Evolutionary conservation across 2,888 invertebrate genomes (phyloP).

Genomic region (Therioaphis trifolii): DNA sequence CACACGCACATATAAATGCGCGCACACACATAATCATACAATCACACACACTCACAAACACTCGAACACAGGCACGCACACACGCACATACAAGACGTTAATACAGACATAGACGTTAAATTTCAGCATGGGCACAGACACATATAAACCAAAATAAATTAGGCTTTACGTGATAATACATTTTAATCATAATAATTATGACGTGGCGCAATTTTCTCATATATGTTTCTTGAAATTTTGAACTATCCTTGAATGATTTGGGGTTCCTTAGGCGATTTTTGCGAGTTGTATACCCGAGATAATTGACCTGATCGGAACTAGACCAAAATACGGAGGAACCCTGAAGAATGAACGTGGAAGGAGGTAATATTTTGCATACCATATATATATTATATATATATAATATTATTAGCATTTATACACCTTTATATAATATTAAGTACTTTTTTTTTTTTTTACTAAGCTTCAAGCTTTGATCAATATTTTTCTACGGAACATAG

Average conservation of each 20-base stretch:
- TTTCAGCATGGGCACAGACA: not conserved
- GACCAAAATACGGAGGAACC: conserved; percentile 99
- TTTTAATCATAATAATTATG: conserved; percentile 20
- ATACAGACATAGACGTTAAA: too few relatives aligned
- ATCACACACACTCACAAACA: not conserved
- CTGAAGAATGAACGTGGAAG: conserved; percentile 99
- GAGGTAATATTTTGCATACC: conserved; percentile 77
- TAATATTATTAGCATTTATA: conserved; percentile 50
- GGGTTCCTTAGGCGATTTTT: conserved; percentile 91
- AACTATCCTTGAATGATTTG: conserved; percentile 60
- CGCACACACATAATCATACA: not conserved
- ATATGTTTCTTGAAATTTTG: conserved; percentile 59
- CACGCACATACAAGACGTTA: too few relatives aligned
- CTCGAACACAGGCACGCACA: not conserved
- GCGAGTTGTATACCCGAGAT: conserved; percentile 99
- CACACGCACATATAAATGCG: not conserved
- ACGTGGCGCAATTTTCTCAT: conserved; percentile 54
- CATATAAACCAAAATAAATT: not conserved
- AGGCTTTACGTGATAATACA: conserved; percentile 9
- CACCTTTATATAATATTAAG: conserved; percentile 57
- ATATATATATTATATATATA: conserved; percentile 37
- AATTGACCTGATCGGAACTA: conserved; percentile 99
- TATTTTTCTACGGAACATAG: conserved; percentile 40
- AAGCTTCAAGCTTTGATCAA: conserved; percentile 41
- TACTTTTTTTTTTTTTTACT: conserved; percentile 38